phyloP scores from a whole-genome alignment of 1,140 invertebrate species.

The Tetramorium simillimum region DNA sequence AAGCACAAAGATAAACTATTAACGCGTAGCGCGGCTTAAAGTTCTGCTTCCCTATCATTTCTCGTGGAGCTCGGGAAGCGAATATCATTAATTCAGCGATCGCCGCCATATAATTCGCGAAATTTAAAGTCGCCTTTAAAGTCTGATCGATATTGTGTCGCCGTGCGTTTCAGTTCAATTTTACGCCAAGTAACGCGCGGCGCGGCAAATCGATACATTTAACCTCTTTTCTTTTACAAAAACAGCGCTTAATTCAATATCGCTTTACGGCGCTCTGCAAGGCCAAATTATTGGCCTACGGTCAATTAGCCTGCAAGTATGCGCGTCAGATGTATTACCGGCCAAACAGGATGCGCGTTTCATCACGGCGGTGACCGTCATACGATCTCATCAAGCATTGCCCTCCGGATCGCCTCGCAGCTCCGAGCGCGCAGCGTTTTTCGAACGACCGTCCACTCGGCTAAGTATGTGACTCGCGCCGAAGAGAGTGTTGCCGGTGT shows the following conservation, averaged over 20 bases:
- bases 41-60: conserved; percentile 28
- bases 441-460: conserved; percentile 7
- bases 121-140: conserved; percentile 1
- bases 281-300: conserved; percentile 10
- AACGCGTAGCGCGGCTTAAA: not conserved
- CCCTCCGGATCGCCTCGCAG: conserved; percentile 15
- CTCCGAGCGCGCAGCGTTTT: conserved; percentile 9
- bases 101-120: not conserved
- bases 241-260: not conserved
- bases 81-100: conserved; percentile 12
- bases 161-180: not conserved
- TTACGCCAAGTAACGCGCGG: not conserved
- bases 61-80: not conserved
- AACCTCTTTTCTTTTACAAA: not conserved
- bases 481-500: conserved; percentile 69
- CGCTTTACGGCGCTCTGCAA: not conserved
- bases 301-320: conserved; percentile 21
- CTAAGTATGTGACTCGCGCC: conserved; percentile 64
- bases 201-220: not conserved
- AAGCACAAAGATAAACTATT: conserved; percentile 52
- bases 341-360: conserved; percentile 38
- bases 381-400: conserved; percentile 41
- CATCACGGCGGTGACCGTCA: conserved; percentile 17
- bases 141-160: not conserved
- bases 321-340: conserved; percentile 2